Evolutionary conservation across 2,888 invertebrate species (phyloP).

Genomic region (Junonia oenone): DNA sequence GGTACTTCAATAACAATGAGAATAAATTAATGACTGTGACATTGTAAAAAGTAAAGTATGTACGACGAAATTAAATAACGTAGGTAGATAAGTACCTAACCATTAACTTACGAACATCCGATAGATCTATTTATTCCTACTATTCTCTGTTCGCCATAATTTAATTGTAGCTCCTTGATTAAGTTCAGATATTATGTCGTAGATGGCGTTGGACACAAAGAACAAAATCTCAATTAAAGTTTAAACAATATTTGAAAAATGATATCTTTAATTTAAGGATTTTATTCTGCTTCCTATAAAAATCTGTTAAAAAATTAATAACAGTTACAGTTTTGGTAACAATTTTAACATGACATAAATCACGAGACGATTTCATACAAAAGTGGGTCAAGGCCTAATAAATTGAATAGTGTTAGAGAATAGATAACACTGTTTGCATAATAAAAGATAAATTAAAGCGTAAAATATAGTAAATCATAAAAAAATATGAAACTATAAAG

Average conservation of each 20-base stretch:
- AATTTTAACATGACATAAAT: conserved; percentile 31
- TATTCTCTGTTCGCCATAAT: not conserved
- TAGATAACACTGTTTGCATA: conserved; percentile 18
- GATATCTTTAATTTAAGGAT: not conserved
- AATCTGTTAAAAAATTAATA: not conserved
- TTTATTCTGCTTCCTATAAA: not conserved
- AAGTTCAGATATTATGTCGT: conserved; percentile 9
- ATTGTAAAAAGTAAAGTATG: not conserved
- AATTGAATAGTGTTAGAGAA: conserved; percentile 20
- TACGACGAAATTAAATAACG: not conserved
- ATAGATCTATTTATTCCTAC: not conserved
- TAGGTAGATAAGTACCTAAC: not conserved
- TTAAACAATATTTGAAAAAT: not conserved
- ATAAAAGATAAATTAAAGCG: conserved; percentile 3
- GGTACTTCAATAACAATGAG: not conserved
- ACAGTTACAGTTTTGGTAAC: not conserved
- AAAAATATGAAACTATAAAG: not conserved
- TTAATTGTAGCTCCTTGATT: not conserved
- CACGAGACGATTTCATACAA: conserved; percentile 45
- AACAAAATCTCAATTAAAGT: not conserved
- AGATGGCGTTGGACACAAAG: conserved; percentile 22
- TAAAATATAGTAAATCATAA: not conserved
- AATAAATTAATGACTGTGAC: not conserved
- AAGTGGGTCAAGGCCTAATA: conserved; percentile 59
- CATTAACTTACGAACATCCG: not conserved